Evolutionary conservation across 2,113 vertebrate species (phyloP).

Genomic region (Anhinga anhinga): DNA sequence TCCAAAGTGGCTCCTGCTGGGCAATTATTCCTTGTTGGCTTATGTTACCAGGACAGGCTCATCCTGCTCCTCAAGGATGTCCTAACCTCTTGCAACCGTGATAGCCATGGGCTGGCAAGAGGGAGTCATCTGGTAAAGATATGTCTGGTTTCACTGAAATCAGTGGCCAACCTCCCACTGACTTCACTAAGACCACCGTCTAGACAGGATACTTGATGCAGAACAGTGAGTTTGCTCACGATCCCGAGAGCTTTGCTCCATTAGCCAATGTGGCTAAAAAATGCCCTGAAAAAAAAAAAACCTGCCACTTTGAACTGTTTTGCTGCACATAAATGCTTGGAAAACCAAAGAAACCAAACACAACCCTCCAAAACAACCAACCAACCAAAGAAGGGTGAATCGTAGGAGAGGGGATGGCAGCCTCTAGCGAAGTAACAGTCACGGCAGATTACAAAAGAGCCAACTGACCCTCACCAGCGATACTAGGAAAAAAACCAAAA

Average conservation of each 20-base stretch:
- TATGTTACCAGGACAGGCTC: not conserved
- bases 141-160: conserved; percentile 62
- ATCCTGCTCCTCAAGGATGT: not conserved
- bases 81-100: not conserved
- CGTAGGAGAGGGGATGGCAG: conserved; percentile 27
- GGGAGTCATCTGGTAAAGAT: conserved; percentile 11
- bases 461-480: not conserved
- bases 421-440: conserved; percentile 23
- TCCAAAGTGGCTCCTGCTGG: not conserved
- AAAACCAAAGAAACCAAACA: not conserved
- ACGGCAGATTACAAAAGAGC: conserved; percentile 23
- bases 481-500: not conserved
- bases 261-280: conserved; percentile 73
- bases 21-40: not conserved
- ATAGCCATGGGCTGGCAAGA: not conserved
- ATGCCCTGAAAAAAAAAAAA: not conserved
- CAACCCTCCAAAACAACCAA: conserved; percentile 9
- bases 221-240: not conserved
- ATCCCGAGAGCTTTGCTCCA: conserved; percentile 7
- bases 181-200: conserved; percentile 49
- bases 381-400: not conserved
- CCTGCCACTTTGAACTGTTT: conserved; percentile 55
- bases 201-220: conserved; percentile 26
- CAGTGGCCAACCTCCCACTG: conserved; percentile 9
- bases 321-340: not conserved